Evolutionary conservation across 2,113 vertebrate species (phyloP).

Genomic region (Passer montanus): DNA sequence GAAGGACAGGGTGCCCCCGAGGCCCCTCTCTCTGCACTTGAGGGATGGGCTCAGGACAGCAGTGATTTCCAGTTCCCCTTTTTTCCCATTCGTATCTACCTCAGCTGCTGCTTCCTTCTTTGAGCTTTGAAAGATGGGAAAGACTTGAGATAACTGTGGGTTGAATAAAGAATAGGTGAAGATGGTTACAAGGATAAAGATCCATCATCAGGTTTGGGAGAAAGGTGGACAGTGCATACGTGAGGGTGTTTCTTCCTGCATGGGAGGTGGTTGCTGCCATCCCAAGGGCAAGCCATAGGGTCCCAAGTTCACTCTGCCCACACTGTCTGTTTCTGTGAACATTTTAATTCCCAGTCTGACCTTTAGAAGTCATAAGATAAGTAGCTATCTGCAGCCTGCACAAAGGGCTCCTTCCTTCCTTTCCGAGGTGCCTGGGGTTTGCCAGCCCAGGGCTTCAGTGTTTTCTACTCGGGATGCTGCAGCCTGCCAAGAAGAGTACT

Average conservation of each 20-base stretch:
- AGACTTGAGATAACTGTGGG: background rate
- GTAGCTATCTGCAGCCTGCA: background rate
- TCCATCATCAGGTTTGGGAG: background rate
- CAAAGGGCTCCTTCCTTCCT: background rate
- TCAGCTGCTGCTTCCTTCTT: background rate
- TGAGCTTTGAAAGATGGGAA: background rate
- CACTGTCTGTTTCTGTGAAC: background rate
- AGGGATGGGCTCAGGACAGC: background rate
- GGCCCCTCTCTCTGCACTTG: background rate
- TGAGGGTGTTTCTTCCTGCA: background rate
- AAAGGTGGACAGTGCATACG: background rate
- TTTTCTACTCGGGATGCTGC: background rate
- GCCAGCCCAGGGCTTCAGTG: background rate
- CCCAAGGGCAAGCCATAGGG: background rate
- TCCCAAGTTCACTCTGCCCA: background rate
- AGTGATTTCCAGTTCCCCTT: fast-evolving
- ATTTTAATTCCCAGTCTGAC: background rate
- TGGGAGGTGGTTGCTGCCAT: background rate
- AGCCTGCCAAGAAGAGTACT: background rate
- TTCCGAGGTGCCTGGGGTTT: fast-evolving
- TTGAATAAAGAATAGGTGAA: background rate
- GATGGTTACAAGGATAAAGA: background rate
- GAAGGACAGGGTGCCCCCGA: fast-evolving
- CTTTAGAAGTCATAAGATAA: background rate
- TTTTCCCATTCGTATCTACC: fast-evolving